Evolutionary conservation across 2,888 invertebrate genomes (phyloP).

Genomic region (Drosophila mettleri): DNA sequence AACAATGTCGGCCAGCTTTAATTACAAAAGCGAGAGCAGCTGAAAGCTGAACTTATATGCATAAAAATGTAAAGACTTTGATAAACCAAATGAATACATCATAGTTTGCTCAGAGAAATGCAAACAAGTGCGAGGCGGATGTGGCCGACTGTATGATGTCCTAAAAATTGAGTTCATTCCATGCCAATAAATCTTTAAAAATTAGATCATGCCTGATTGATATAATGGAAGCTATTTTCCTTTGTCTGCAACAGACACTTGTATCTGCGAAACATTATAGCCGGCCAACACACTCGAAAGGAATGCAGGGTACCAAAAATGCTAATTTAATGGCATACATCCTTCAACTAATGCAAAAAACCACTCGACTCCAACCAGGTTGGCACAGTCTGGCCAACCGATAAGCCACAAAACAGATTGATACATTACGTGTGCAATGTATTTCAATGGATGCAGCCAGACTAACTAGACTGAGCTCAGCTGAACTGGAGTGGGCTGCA

Average conservation of each 20-base stretch:
- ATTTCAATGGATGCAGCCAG: constrained; percentile 49
- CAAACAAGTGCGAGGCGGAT: not conserved
- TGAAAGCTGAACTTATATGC: constrained; percentile 36
- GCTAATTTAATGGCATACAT: constrained; percentile 58
- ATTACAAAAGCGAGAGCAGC: constrained; percentile 29
- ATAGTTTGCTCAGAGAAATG: not conserved
- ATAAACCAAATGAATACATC: not conserved
- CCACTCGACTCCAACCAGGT: constrained; percentile 21
- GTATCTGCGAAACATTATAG: not conserved
- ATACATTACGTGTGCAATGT: constrained; percentile 73
- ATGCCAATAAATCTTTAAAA: not conserved
- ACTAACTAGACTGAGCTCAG: constrained; percentile 12
- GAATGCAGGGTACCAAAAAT: constrained; percentile 19
- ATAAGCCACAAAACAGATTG: constrained; percentile 74
- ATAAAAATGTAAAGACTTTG: constrained; percentile 13
- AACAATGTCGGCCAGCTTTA: constrained; percentile 53
- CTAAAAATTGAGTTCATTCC: not conserved
- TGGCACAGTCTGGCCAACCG: constrained; percentile 8
- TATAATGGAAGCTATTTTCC: not conserved
- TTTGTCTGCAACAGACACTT: not conserved
- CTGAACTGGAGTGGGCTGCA: not conserved
- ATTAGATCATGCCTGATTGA: not conserved
- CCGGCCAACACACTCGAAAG: not conserved
- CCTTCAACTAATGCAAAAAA: constrained; percentile 41
- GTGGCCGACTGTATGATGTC: not conserved